Conservation (phyloP, 2,888 invertebrate species). For the Cantharis rustica region DNA sequence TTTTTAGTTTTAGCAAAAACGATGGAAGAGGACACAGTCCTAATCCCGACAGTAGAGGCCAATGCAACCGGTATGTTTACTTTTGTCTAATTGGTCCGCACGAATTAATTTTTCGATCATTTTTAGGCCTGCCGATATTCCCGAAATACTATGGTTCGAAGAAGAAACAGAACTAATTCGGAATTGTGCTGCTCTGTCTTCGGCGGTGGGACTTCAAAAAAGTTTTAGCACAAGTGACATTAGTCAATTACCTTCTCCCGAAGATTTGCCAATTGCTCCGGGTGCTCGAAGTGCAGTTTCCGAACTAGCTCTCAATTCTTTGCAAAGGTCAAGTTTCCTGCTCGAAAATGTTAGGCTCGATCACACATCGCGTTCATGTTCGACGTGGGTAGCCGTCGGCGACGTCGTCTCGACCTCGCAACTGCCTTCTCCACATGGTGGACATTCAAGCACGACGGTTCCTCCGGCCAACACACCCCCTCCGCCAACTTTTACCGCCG, state of each 20-base stretch:
- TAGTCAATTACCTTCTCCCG: conserved; percentile 62
- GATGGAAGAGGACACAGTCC: conserved; percentile 71
- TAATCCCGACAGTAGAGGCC: conserved; percentile 65
- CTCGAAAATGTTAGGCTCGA: conserved; percentile 65
- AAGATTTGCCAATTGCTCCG: conserved; percentile 51
- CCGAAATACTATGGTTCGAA: conserved; percentile 71
- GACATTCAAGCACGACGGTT: conserved; percentile 49
- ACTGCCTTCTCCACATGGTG: conserved; percentile 81
- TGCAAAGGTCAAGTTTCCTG: conserved; percentile 61
- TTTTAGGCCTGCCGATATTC: conserved; percentile 63
- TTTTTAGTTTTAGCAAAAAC: conserved; percentile 60
- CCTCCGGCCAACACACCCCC: conserved; percentile 53
- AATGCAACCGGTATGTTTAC: conserved; percentile 21
- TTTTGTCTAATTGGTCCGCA: background rate
- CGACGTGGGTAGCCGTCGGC: conserved; percentile 87
- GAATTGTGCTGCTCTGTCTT: conserved; percentile 79
- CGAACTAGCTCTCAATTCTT: conserved; percentile 63
- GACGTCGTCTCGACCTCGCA: conserved; percentile 77
- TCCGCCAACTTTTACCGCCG: conserved; percentile 65
- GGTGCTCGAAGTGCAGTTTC: conserved; percentile 58
- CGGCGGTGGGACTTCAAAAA: conserved; percentile 79
- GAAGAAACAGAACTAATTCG: conserved; percentile 79
- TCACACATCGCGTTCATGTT: conserved; percentile 69
- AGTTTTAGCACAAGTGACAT: conserved; percentile 86
- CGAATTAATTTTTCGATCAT: background rate